These are phyloP conservation scores for Fragum fragum DNA, from an alignment of 2,888 invertebrate genomes.

Conservation along the genomic window DNA sequence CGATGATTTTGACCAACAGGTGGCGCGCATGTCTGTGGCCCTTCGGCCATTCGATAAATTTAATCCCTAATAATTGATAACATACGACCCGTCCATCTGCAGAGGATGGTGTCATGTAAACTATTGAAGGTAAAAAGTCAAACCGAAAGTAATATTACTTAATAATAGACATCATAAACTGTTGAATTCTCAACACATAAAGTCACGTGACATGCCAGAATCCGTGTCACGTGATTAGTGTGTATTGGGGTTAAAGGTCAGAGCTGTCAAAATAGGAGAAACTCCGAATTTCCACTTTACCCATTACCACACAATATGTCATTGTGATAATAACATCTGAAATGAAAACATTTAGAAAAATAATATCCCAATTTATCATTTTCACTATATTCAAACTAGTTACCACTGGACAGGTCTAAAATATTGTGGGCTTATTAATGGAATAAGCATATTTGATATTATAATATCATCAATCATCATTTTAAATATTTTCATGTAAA, in stretches of 20 bases:
- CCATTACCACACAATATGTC: not conserved
- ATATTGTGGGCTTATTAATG: no score
- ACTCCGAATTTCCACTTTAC: not conserved
- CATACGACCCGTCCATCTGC: not conserved
- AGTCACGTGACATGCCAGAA: constrained; percentile 55
- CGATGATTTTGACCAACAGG: constrained; percentile 54
- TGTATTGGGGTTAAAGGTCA: constrained; percentile 61
- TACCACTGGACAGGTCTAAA: no score
- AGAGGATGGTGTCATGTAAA: not conserved
- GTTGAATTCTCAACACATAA: constrained; percentile 48
- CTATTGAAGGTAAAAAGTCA: constrained; percentile 1
- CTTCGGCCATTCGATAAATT: constrained; percentile 48
- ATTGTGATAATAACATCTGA: no score
- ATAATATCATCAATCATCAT: no score
- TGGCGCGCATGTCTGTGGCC: constrained; percentile 65
- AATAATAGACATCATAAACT: constrained; percentile 27
- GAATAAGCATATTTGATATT: no score
- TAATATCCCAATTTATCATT: no score
- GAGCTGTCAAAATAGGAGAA: constrained; percentile 20
- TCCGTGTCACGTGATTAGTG: constrained; percentile 54
- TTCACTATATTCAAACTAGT: no score
- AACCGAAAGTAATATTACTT: constrained; percentile 62
- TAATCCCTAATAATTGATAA: not conserved
- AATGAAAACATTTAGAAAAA: no score
- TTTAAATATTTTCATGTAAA: no score